Percentiles rank a stretch among this genome's conserved stretches.
Evolutionary conservation across 2,113 vertebrate genomes (phyloP).

Genomic region (Cephalopterus ornatus): DNA sequence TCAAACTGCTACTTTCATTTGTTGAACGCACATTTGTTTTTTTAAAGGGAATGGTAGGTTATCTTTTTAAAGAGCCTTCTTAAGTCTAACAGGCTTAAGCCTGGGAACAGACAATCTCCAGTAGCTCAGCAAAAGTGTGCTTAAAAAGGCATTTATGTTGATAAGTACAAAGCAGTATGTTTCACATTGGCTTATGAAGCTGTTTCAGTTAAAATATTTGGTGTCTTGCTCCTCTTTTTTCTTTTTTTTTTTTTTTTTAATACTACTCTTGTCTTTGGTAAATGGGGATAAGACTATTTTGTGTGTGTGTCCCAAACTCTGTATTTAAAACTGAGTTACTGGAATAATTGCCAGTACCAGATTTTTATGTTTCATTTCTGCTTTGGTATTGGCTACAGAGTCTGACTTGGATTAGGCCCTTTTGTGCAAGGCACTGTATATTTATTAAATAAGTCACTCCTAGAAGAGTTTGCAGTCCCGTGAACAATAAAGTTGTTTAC

Average conservation of each 20-base stretch:
- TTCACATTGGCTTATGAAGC: neutral
- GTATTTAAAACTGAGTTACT: neutral
- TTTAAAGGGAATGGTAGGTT: neutral
- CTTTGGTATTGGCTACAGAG: neutral
- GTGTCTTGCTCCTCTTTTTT: neutral
- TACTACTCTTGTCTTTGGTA: neutral
- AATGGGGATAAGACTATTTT: neutral
- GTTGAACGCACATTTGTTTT: neutral
- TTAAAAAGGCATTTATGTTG: neutral
- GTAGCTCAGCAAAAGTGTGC: neutral
- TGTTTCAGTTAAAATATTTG: neutral
- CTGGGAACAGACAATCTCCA: neutral
- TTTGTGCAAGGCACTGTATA: neutral
- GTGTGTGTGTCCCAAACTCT: neutral
- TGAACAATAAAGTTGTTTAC: neutral
- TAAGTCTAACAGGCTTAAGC: neutral
- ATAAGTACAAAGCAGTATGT: neutral
- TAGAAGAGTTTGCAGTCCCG: neutral
- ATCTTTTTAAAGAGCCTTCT: neutral
- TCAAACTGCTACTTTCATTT: neutral
- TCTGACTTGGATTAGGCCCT: neutral
- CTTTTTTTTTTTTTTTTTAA: neutral
- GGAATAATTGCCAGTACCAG: neutral
- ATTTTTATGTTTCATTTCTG: neutral
- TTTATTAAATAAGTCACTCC: neutral